phyloP scores from a whole-genome alignment of 2,888 invertebrate genomes.

The Heliconius cydno region DNA sequence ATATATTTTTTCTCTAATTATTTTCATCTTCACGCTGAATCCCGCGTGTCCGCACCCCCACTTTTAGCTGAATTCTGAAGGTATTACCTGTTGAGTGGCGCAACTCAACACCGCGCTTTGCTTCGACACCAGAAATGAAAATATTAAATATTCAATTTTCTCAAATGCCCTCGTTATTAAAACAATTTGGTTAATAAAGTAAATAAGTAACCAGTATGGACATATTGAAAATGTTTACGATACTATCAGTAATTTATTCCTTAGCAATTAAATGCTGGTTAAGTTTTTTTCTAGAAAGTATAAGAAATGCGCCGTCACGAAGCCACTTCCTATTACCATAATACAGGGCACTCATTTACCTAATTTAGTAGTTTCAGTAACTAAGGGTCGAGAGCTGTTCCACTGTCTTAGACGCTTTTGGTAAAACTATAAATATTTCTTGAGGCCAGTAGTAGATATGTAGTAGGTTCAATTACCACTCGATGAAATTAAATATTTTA shows the following conservation, averaged over 20 bases:
- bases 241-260: constrained; percentile 7
- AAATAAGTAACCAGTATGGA: not conserved
- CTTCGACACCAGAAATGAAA: no score
- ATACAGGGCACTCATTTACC: constrained; percentile 42
- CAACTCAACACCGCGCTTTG: no score
- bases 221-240: not conserved
- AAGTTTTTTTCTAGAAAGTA: constrained; percentile 39
- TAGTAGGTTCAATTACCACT: no score
- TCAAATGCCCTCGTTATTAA: not conserved
- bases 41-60: no score
- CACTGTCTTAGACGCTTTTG: constrained; percentile 31
- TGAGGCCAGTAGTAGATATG: not conserved
- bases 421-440: constrained; percentile 16
- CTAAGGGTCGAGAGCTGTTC: constrained; percentile 35
- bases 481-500: not conserved
- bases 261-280: constrained; percentile 25
- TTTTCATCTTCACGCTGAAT: no score
- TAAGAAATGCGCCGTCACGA: constrained; percentile 47
- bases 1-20: no score
- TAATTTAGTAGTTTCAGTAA: constrained; percentile 45
- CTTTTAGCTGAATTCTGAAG: no score
- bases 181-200: not conserved
- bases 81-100: no score
- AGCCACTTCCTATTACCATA: constrained; percentile 44
- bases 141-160: no score